Base-by-base conservation (phyloP, 2,888 invertebrate genomes). In the Geotrupes spiniger region DNA sequence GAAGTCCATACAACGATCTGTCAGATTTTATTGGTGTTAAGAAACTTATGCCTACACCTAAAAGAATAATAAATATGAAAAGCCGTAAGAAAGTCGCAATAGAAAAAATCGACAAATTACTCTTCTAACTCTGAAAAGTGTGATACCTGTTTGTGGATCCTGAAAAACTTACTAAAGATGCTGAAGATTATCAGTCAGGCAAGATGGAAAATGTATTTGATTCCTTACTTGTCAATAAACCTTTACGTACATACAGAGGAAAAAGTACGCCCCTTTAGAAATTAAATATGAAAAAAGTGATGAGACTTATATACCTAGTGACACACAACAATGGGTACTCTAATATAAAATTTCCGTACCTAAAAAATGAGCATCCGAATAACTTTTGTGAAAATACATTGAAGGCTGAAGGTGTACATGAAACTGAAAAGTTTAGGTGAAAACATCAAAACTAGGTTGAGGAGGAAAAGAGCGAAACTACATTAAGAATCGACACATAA, bases 1-100 rank as follows among this genome's bases (percentile, higher is more conserved):
- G 44, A 45, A 53, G 56, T 50, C 63, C 42, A 4, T 63, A 67
- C 0, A 74, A 77, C 50, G 76, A 78, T 51, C 55, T 77, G 41
- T 69, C 68, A 0, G 60, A 75, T 29, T 70, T 77, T 1, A 53
- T 63, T 0, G 77, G 77, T 1, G 68, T 77, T 1, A 77, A 76
- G 51, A 55, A 61, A 2, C 51, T 75, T 4, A 72, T 76, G 51
- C 66, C 36, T 31, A 56, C 62, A 5, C 64, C 62, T 2, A 59
- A 48, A 46, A 27, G 27, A 4, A 51, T 63, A 1, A 67, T 59
- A 29, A 68, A 72, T 1, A 74, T 74, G 0, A n/a, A n/a, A n/a
- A n/a, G n/a, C n/a, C n/a, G n/a, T n/a, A n/a, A n/a, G n/a, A n/a
- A n/a, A n/a, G n/a, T n/a, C n/a, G n/a, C n/a, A n/a, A n/a, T n/a